Evolutionary conservation across 2,888 invertebrate genomes (phyloP).

Genomic region (Tetheella fluctuosa): DNA sequence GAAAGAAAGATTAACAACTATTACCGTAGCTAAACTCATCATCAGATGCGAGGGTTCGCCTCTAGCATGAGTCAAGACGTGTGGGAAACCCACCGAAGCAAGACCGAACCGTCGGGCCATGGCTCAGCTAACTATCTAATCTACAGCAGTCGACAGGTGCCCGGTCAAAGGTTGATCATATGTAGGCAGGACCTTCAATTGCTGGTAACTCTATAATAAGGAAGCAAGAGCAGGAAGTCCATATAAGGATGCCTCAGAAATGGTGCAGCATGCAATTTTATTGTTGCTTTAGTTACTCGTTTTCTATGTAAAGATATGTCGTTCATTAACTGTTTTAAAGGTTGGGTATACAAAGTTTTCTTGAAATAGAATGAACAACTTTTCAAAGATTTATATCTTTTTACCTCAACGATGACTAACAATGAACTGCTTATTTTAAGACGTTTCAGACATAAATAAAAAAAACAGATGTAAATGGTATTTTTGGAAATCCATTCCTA

Average conservation of each 20-base stretch:
- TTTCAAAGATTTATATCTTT: background rate
- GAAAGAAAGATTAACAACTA: conserved; percentile 5
- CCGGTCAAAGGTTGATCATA: conserved; percentile 60
- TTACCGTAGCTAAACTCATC: conserved; percentile 42
- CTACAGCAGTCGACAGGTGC: conserved; percentile 55
- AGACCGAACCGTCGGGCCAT: conserved; percentile 47
- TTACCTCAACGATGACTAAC: background rate
- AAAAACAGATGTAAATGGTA: background rate
- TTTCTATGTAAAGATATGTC: conserved; percentile 1
- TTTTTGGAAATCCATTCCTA: background rate
- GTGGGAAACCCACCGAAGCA: conserved; percentile 62
- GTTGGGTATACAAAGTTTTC: background rate
- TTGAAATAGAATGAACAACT: background rate
- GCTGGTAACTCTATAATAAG: conserved; percentile 43
- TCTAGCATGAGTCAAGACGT: conserved; percentile 44
- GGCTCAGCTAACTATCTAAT: conserved; percentile 69
- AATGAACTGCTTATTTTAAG: background rate
- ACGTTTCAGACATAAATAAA: background rate
- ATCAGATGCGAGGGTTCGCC: conserved; percentile 45
- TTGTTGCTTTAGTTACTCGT: conserved; percentile 47
- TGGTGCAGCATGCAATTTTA: conserved; percentile 45
- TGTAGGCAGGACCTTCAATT: conserved; percentile 36
- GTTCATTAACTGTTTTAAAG: background rate
- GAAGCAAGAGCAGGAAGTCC: conserved; percentile 41
- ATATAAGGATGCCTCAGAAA: conserved; percentile 39